Conservation (phyloP, 2,888 invertebrate species). For the Aethes cnicana region DNA sequence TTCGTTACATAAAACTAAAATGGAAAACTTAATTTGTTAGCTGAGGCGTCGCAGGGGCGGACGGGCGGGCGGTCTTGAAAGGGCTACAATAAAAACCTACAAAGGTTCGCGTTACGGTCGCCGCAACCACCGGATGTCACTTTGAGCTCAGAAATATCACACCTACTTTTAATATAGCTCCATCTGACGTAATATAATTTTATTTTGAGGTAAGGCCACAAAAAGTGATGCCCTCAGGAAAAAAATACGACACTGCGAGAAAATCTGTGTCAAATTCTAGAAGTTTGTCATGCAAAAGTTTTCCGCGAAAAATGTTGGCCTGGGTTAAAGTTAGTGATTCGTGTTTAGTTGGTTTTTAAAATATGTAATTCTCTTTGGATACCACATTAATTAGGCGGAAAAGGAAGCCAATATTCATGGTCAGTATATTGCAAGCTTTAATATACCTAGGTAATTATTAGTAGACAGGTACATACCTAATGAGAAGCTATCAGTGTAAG, state of each 20-base stretch:
- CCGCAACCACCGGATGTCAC: slow-evolving; percentile 7
- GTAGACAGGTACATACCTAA: too few species aligned
- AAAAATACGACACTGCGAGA: background rate
- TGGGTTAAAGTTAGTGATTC: too few species aligned
- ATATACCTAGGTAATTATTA: too few species aligned
- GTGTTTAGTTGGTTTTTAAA: too few species aligned
- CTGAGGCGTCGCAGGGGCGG: slow-evolving; percentile 11
- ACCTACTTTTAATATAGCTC: background rate
- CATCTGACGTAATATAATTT: background rate
- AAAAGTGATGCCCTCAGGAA: background rate
- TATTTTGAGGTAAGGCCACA: background rate
- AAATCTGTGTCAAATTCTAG: too few species aligned
- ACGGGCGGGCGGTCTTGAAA: slow-evolving; percentile 1
- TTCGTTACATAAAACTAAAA: background rate
- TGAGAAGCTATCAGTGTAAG: too few species aligned
- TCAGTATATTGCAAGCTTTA: too few species aligned
- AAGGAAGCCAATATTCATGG: too few species aligned
- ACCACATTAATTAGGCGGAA: too few species aligned
- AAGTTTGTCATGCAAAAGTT: too few species aligned
- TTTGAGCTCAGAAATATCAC: background rate
- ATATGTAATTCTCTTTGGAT: too few species aligned
- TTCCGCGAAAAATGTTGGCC: too few species aligned
- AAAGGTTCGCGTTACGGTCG: slow-evolving; percentile 1
- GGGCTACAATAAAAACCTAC: slow-evolving; percentile 1
- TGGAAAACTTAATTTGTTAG: background rate